A percentile compares a stretch with the other conserved stretches of the same genome.
Evolutionary conservation across 2,888 invertebrate species (phyloP).

Genomic region (Sarcophaga variegata): DNA sequence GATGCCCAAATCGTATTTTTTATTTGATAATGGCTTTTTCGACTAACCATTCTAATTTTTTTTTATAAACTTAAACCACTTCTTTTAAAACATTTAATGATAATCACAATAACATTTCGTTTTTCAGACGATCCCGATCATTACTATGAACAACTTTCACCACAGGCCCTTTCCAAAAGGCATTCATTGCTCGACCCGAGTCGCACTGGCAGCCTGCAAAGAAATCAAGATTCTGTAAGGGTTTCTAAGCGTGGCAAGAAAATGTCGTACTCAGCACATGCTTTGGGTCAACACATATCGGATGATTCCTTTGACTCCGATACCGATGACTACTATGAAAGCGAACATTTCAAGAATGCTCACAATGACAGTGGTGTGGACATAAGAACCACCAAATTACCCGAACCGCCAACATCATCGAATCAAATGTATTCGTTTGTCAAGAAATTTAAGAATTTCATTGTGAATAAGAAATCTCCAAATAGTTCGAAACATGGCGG

Average conservation of each 20-base stretch:
- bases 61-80: too few species aligned
- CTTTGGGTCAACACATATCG: conserved; percentile 75
- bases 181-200: conserved; percentile 73
- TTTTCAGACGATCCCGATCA: conserved; percentile 87
- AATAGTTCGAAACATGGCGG: conserved; percentile 72
- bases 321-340: conserved; percentile 83
- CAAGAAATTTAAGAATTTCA: conserved; percentile 86
- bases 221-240: conserved; percentile 71
- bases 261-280: conserved; percentile 76
- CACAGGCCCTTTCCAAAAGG: conserved; percentile 75
- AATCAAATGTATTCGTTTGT: conserved; percentile 87
- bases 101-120: conserved; percentile 52
- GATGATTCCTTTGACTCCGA: conserved; percentile 87
- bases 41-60: too few species aligned
- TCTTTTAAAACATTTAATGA: background rate
- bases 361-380: conserved; percentile 83
- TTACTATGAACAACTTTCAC: conserved; percentile 86
- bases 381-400: conserved; percentile 83
- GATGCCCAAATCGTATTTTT: too few species aligned
- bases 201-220: conserved; percentile 72
- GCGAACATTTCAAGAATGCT: conserved; percentile 79
- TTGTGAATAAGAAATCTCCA: conserved; percentile 81
- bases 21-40: conserved; percentile 4
- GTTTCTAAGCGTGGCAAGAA: conserved; percentile 74
- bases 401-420: conserved; percentile 83